Percentiles rank a stretch among this genome's conserved stretches.
phyloP scores from a whole-genome alignment of 2,113 vertebrate species.

The Piprites chloris region DNA sequence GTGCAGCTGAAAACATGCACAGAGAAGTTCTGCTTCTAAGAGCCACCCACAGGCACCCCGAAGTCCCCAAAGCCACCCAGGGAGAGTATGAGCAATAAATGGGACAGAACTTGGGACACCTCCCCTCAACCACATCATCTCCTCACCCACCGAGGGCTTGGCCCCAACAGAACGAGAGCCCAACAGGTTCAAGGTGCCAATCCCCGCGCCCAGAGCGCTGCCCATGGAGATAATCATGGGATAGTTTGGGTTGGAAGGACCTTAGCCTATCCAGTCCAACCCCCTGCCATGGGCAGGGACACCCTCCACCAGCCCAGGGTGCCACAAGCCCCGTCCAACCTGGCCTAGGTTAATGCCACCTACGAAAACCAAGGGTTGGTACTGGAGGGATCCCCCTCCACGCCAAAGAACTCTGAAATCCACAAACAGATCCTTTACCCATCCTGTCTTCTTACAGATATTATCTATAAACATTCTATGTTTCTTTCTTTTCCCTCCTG shows the following conservation, averaged over 20 bases:
- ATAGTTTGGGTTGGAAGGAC: background rate
- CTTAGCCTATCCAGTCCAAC: background rate
- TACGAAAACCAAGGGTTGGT: accelerated
- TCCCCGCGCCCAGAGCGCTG: background rate
- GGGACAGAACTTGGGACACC: background rate
- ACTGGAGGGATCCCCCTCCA: background rate
- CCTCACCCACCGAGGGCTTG: background rate
- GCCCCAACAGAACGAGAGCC: background rate
- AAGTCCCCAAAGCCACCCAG: background rate
- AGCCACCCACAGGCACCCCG: accelerated
- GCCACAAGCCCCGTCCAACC: background rate
- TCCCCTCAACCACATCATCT: accelerated
- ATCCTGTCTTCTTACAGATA: accelerated
- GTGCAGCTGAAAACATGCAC: accelerated
- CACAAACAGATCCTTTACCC: background rate
- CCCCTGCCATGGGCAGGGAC: background rate
- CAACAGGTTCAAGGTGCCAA: accelerated
- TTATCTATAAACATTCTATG: accelerated
- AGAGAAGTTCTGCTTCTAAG: background rate
- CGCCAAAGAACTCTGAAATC: background rate
- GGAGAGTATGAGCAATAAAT: accelerated
- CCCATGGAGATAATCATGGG: background rate
- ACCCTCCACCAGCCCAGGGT: background rate
- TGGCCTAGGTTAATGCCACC: accelerated
- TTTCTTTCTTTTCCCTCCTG: background rate